Conservation (phyloP, 1,140 invertebrate genomes). For the Saccostrea cuccullata region DNA sequence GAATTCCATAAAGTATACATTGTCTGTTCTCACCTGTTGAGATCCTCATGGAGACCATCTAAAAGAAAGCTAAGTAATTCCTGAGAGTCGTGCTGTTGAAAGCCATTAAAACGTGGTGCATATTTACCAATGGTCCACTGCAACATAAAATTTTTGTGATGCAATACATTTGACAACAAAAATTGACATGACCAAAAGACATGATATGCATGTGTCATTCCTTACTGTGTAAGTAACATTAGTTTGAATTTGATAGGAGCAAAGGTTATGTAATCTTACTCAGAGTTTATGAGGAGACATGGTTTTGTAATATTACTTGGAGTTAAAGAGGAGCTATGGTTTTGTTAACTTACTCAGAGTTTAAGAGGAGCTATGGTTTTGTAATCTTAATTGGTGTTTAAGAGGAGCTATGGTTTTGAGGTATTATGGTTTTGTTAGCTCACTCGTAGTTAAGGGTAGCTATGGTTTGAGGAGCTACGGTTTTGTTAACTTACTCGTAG, state of each 20-base stretch:
- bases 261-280: no score
- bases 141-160: slow-evolving; percentile 55
- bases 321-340: slow-evolving; percentile 91
- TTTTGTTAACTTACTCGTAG: slow-evolving; percentile 81
- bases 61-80: slow-evolving; percentile 92
- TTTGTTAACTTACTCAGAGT: slow-evolving; percentile 82
- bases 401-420: no score
- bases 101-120: slow-evolving; percentile 89
- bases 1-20: slow-evolving; percentile 19
- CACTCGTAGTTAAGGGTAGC: slow-evolving; percentile 83
- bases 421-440: slow-evolving; percentile 34
- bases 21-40: slow-evolving; percentile 83
- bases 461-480: no score
- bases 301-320: slow-evolving; percentile 79
- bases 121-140: slow-evolving; percentile 90
- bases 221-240: no score
- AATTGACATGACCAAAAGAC: no score
- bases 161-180: no score
- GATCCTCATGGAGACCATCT: slow-evolving; percentile 93
- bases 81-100: slow-evolving; percentile 93
- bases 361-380: no score
- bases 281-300: slow-evolving; percentile 75
- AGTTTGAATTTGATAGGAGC: no score
- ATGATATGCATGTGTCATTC: no score
- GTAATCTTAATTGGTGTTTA: slow-evolving; percentile 69